phyloP scores from a whole-genome alignment of 1,140 invertebrate species.

The Hypsibius dujardini region DNA sequence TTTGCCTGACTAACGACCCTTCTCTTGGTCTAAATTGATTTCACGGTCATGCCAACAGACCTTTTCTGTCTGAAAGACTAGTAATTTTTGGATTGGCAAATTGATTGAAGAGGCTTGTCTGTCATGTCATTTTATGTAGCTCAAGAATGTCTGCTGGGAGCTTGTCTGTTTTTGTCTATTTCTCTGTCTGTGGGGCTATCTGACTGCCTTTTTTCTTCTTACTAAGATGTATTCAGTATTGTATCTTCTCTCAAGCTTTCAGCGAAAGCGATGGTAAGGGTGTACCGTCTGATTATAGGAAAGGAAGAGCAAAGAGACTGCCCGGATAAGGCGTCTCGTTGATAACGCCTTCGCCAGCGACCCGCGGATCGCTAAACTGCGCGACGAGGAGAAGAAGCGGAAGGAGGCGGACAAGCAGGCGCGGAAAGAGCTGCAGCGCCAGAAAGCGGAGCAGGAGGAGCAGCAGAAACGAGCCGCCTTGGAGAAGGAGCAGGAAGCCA shows the following conservation, averaged over 20 bases:
- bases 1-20: no score
- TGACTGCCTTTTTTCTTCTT: neutral
- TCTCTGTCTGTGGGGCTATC: no score
- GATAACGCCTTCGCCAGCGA: constrained; percentile 79
- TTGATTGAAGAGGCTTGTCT: no score
- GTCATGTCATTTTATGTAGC: no score
- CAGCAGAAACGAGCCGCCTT: constrained; percentile 31
- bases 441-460: constrained; percentile 24
- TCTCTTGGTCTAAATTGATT: no score
- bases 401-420: constrained; percentile 73
- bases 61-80: no score
- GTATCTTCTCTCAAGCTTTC: neutral
- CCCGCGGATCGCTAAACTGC: constrained; percentile 72
- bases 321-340: constrained; percentile 65
- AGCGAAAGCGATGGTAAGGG: neutral
- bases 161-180: no score
- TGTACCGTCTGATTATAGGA: constrained; percentile 37
- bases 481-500: constrained; percentile 38
- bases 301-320: constrained; percentile 88
- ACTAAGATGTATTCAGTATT: neutral
- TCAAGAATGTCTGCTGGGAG: no score
- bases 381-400: constrained; percentile 76
- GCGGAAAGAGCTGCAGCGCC: constrained; percentile 57
- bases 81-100: no score
- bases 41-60: no score